Evolutionary conservation across 1,140 invertebrate species (phyloP).

Genomic region (Hetaerina americana): DNA sequence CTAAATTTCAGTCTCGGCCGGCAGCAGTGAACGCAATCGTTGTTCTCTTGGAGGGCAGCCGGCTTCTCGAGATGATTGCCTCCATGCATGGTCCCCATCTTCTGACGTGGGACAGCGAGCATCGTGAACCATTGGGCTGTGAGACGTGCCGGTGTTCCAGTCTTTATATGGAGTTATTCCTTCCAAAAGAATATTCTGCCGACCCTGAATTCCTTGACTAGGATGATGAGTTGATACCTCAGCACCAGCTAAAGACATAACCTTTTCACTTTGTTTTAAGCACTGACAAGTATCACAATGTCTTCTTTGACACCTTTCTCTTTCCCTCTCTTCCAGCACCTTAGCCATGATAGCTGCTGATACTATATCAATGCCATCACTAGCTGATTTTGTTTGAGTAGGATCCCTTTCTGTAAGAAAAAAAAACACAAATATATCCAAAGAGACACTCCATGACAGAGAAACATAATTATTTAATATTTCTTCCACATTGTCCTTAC

Average conservation of each 20-base stretch:
- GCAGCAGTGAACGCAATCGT: neutral
- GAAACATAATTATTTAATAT: too few species aligned
- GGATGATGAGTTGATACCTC: neutral
- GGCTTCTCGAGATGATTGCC: neutral
- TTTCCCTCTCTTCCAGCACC: conserved; percentile 73
- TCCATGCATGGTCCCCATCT: neutral
- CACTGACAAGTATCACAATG: conserved; percentile 72
- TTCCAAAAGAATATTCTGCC: neutral
- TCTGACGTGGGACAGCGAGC: neutral
- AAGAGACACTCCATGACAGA: too few species aligned
- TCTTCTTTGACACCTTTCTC: conserved; percentile 51
- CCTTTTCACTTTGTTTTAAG: conserved; percentile 30
- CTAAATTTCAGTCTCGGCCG: neutral
- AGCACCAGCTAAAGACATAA: neutral
- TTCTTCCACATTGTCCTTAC: conserved; percentile 17
- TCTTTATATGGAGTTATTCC: neutral
- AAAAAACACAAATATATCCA: conserved; percentile 7
- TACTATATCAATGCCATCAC: conserved; percentile 51
- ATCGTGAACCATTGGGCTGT: neutral
- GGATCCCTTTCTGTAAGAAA: conserved; percentile 21
- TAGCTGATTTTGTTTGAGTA: conserved; percentile 17
- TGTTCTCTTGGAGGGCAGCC: neutral
- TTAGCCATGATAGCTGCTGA: conserved; percentile 88
- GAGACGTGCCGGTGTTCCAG: neutral
- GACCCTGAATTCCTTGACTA: neutral